Evolutionary conservation across 2,888 invertebrate genomes (phyloP), one percentile per base, ranked within the genome.

Genomic region (Scelioninae gen. 1): DNA sequence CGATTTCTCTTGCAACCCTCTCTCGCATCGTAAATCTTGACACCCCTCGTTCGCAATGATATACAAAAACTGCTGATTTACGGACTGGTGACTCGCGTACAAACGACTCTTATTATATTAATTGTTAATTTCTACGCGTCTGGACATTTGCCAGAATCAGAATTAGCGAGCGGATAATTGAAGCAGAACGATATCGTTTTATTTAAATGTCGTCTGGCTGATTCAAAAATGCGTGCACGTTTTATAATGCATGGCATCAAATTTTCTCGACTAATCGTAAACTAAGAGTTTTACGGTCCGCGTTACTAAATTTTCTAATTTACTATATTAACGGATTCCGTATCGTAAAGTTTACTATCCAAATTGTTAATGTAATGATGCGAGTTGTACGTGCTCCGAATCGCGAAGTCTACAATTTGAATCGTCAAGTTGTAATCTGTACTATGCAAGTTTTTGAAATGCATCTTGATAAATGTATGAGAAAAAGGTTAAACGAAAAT

Each of bases 51-150:
- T 71, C 62, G 56, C 13, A 74, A 47, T 45, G 74, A 75, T 80
- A 68, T 34, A 66, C 68, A 75, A 80, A 80, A 80, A 65, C 47
- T 6, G 31, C n/a, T 80, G 80, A 80, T 80, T 80, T 80, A 80
- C 43, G 47, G 16, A 38, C 62, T 16, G 53, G 55, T 69, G 80
- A 74, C 74, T 74, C 15, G 74, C 23, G 34, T 75, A 75, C 74
- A 75, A 80, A 80, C 62, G 74, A 60, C 63, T 13, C 47, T 62
- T 40, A 74, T 80, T 80, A 74, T 78, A 71, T 71, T 71, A 69
- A 69, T 69, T 53, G 60, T 76, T 68, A 66, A 76, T 76, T 68
- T 16, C 47, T 11, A 15, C 15, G 51, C 56, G 58, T 38, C 4
- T 38, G 23, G 9, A 29, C 13, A 23, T 9, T 38, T 40, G 11